Conservation (phyloP, 2,113 vertebrate species). For the Ramphastos sulfuratus region DNA sequence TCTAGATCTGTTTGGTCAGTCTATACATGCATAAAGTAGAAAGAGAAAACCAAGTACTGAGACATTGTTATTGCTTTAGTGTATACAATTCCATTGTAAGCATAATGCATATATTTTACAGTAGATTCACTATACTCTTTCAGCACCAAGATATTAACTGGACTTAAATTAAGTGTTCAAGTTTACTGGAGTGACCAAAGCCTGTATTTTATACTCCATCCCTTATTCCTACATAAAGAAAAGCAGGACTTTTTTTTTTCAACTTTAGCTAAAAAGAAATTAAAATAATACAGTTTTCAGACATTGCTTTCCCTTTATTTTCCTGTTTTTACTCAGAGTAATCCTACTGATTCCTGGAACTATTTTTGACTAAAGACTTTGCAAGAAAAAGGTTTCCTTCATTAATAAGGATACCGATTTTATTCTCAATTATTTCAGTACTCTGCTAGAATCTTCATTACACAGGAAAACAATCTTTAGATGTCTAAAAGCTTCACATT, state of each 20-base stretch:
- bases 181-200: neutral
- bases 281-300: rapidly evolving
- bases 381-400: neutral
- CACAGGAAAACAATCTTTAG: neutral
- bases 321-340: neutral
- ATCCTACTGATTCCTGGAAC: neutral
- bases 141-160: neutral
- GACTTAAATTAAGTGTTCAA: neutral
- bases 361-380: neutral
- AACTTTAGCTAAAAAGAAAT: neutral
- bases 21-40: neutral
- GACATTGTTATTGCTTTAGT: neutral
- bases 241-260: neutral
- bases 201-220: neutral
- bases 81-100: neutral
- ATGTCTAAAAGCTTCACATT: neutral
- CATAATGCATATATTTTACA: rapidly evolving
- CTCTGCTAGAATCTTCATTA: neutral
- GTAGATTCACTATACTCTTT: neutral
- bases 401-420: neutral
- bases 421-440: neutral
- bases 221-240: neutral
- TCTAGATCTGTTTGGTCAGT: neutral
- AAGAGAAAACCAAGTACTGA: neutral
- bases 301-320: neutral